Conservation (phyloP, 2,113 vertebrate species). For the Rallus limicola region DNA sequence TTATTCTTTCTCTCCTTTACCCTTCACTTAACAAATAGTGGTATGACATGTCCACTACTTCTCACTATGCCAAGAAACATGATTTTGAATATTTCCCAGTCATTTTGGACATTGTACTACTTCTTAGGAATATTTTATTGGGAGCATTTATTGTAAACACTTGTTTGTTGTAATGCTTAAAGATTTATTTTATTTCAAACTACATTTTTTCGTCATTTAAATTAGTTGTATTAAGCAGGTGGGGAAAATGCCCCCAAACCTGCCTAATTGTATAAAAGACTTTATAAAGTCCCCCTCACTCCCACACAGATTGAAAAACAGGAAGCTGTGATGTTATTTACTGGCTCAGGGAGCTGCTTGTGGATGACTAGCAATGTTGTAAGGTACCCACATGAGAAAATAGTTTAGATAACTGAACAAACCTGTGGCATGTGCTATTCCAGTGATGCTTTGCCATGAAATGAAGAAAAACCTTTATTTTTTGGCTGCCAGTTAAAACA, state of each 20-base stretch:
- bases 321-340: background rate
- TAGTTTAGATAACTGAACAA: constrained; percentile 52
- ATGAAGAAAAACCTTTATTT: background rate
- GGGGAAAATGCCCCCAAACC: background rate
- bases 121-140: background rate
- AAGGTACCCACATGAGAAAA: constrained; percentile 20
- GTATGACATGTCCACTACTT: background rate
- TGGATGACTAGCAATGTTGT: background rate
- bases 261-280: background rate
- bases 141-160: background rate
- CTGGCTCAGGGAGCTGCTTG: constrained; percentile 5
- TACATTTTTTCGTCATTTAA: background rate
- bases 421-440: background rate
- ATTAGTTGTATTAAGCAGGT: background rate
- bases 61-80: background rate
- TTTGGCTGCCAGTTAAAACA: background rate
- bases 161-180: background rate
- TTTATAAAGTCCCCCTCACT: background rate
- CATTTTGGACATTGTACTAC: background rate
- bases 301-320: background rate
- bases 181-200: background rate
- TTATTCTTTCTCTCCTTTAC: background rate
- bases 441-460: background rate
- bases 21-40: background rate
- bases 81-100: background rate